These are phyloP conservation scores for Streptopelia turtur DNA, from an alignment of 2,797 vertebrate genomes.

Conservation along the genomic window DNA sequence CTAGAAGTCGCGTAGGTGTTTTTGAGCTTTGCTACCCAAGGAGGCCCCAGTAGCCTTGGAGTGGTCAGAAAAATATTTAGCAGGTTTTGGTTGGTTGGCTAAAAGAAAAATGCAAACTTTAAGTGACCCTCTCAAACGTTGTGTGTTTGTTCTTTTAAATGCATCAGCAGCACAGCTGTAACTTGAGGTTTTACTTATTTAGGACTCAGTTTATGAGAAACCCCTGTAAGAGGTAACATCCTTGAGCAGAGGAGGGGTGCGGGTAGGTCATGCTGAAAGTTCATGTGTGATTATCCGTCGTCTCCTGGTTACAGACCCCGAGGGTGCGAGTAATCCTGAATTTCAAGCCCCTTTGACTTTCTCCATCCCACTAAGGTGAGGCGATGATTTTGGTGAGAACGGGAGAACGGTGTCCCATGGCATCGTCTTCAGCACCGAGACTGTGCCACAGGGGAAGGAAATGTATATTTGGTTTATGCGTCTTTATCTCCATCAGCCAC, in stretches of 20 bases:
- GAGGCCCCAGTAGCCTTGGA: not conserved
- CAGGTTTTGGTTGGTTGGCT: not conserved
- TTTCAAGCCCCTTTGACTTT: not conserved
- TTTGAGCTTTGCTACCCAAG: not conserved
- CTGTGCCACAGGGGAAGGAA: not conserved
- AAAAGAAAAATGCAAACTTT: not conserved
- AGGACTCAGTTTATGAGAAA: not conserved
- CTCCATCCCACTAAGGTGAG: not conserved
- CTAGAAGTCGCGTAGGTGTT: not conserved
- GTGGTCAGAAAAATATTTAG: accelerated
- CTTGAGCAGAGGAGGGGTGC: not conserved
- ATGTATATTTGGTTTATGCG: not conserved
- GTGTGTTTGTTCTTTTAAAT: accelerated
- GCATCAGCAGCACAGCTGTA: not conserved
- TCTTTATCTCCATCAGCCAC: not conserved
- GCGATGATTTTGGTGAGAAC: accelerated
- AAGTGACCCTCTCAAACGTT: not conserved
- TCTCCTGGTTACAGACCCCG: not conserved
- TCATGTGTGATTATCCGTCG: accelerated
- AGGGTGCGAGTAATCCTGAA: accelerated
- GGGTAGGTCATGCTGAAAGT: not conserved
- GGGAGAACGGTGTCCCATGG: accelerated
- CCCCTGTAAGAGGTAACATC: accelerated
- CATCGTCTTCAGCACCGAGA: accelerated
- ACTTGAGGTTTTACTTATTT: not conserved